phyloP scores from a whole-genome alignment of 2,888 invertebrate genomes.

The Leucania comma region DNA sequence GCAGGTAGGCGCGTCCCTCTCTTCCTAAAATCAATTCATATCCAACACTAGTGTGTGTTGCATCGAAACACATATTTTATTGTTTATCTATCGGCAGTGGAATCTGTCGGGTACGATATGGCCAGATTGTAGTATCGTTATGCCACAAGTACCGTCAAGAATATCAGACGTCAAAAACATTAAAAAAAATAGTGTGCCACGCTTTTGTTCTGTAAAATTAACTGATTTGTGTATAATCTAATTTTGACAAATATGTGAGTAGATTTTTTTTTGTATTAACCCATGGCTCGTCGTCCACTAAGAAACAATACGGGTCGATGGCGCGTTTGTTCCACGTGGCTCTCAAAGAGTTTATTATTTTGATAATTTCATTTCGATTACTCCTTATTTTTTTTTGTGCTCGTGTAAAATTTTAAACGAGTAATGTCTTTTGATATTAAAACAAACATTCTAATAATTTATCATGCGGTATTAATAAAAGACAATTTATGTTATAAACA shows the following conservation, averaged over 20 bases:
- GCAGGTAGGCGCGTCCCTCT: too few relatives aligned
- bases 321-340: too few relatives aligned
- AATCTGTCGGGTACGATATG: conserved; percentile 37
- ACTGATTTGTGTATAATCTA: conserved; percentile 5
- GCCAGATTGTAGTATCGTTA: conserved; percentile 42
- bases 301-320: too few relatives aligned
- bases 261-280: background rate
- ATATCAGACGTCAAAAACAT: conserved; percentile 5
- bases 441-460: background rate
- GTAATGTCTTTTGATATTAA: background rate
- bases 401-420: background rate
- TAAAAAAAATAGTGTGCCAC: background rate
- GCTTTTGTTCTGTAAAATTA: background rate
- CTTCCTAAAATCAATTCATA: conserved; percentile 11
- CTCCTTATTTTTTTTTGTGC: too few relatives aligned
- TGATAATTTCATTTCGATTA: too few relatives aligned
- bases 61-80: conserved; percentile 11
- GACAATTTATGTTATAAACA: conserved; percentile 12
- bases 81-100: conserved; percentile 46
- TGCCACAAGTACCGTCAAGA: conserved; percentile 14
- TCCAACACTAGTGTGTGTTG: background rate
- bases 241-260: conserved; percentile 28
- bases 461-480: conserved; percentile 1
- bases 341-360: too few relatives aligned
- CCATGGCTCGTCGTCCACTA: too few relatives aligned